Conservation (phyloP, 2,888 invertebrate species). For the Tribolium freemani region DNA sequence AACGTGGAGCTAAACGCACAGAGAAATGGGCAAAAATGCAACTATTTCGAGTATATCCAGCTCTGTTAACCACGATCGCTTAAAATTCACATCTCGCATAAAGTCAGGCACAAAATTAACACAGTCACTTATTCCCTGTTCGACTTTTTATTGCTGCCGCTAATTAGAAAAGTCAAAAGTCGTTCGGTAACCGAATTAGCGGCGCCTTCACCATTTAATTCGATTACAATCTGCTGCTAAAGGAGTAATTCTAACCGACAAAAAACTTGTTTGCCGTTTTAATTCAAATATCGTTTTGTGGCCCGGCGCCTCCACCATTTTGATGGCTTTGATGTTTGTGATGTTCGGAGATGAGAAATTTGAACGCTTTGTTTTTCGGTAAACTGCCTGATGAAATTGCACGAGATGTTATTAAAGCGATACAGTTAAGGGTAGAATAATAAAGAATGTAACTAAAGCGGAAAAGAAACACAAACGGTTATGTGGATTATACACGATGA, state of each 20-base stretch:
- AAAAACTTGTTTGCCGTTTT: neutral
- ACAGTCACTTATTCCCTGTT: neutral
- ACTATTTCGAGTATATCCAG: too few species aligned
- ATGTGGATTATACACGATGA: neutral
- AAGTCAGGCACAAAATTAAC: neutral
- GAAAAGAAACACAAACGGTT: neutral
- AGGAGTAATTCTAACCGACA: neutral
- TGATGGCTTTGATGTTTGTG: conserved; percentile 7
- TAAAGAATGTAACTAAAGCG: neutral
- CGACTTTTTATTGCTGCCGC: neutral
- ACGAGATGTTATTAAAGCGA: neutral
- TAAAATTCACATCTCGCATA: neutral
- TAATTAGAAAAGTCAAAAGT: conserved; percentile 24
- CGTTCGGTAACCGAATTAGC: conserved; percentile 6
- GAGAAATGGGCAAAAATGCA: too few species aligned
- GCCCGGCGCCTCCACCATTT: conserved; percentile 19
- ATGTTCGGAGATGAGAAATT: neutral
- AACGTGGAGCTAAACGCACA: too few species aligned
- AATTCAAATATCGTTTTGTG: neutral
- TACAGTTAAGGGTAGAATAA: neutral
- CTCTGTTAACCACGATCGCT: neutral
- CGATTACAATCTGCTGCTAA: conserved; percentile 6
- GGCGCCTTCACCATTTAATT: conserved; percentile 1
- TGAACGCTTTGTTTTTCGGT: conserved; percentile 2
- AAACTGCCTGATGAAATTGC: conserved; percentile 1